Evolutionary conservation across 1,140 invertebrate genomes (phyloP), one percentile per base, ranked within the genome.

Genomic region (Periplaneta americana): DNA sequence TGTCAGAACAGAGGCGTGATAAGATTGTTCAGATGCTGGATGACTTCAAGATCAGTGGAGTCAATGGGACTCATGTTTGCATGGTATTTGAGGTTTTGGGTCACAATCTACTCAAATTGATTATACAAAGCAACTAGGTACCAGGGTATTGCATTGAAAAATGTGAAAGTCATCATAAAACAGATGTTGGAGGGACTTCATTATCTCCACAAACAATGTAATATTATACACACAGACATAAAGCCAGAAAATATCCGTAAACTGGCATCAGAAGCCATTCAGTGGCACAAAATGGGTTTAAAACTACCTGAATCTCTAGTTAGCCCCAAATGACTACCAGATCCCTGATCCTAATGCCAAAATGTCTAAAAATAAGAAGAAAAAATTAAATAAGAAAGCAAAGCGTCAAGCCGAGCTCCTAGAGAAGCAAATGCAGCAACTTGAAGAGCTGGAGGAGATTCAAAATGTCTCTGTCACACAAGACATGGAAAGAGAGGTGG

Each of bases 201-300:
- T 88, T 99, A 99, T 90, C 91, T 99, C 82, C 98, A 99, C 88
- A 93, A 94, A 80, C 98, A 98, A 91, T 99, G 98, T 92, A 90
- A 93, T 88, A 99, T 99, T 85, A 99, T 99, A 88, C 98, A 99
- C 87, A 99, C 98, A 28, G 98, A 99, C 88, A 99, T 99, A 83
- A 99, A 99, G 88, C 98, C 98, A 74, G 98, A 99, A 91, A 99
- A 99, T 92, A 97, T 99, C 77, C 91, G 95, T 82, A 96, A 96
- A 86, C 88, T 99, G 85, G 98, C 98, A 74, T 94, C 93, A 77
- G 96, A 99, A 89, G 98, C 98, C 57, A 96, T 94, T 34, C 94
- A 95, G 87, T 90, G 96, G 87, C 95, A 96, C 90, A 95, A 95
- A 86, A 89, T 96, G 88, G 98, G 98, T 82, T 87, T 96, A 81